Evolutionary conservation across 2,113 vertebrate species (phyloP).

Genomic region (Corynorhinus townsendii): DNA sequence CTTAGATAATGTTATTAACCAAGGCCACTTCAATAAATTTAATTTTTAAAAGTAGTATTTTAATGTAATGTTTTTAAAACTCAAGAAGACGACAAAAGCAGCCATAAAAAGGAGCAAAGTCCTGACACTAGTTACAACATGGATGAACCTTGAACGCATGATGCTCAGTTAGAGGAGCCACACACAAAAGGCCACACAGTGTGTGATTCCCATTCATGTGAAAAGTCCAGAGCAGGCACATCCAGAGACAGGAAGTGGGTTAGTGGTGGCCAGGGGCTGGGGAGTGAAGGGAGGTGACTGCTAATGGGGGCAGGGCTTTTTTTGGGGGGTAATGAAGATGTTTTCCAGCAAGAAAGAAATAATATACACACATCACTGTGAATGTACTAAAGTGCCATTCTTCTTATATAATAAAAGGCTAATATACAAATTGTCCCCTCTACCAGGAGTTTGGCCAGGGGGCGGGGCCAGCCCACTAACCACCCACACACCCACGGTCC

Average conservation of each 20-base stretch:
- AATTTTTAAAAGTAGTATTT: background rate
- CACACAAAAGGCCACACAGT: rapidly evolving
- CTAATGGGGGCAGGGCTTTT: rapidly evolving
- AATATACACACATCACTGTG: rapidly evolving
- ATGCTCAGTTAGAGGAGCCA: background rate
- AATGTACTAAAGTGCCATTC: background rate
- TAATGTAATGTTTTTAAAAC: background rate
- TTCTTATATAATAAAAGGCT: too few species aligned
- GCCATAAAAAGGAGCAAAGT: background rate
- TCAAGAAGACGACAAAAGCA: background rate
- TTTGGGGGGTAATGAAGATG: background rate
- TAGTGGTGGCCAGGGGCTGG: rapidly evolving
- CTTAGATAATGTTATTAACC: background rate
- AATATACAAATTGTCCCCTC: too few species aligned
- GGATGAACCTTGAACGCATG: rapidly evolving
- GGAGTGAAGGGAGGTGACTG: rapidly evolving
- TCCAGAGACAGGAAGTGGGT: background rate
- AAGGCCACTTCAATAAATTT: background rate
- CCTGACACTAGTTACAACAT: rapidly evolving
- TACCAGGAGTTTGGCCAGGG: too few species aligned
- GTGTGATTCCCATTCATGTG: rapidly evolving
- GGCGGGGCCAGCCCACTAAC: too few species aligned
- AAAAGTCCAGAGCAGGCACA: background rate
- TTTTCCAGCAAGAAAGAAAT: background rate
- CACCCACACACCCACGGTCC: too few species aligned